Conservation (phyloP, 2,888 invertebrate species). For the Meta bourneti region DNA sequence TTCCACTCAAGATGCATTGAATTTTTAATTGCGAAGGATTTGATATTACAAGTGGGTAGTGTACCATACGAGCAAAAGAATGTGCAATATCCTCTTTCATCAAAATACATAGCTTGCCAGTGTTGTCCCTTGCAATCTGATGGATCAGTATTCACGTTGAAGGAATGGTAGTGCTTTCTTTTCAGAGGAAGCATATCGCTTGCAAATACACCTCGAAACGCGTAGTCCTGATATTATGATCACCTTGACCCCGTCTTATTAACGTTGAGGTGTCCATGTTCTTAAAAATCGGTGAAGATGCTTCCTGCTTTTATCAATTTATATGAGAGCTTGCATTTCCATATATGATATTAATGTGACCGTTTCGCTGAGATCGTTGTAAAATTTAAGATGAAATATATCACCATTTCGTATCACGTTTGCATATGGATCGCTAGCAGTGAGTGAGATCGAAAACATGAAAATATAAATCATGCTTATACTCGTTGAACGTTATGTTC, state of each 20-base stretch:
- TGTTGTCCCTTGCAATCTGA: slow-evolving; percentile 35
- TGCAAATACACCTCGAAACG: slow-evolving; percentile 30
- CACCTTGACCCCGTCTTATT: neutral
- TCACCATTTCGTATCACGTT: slow-evolving; percentile 13
- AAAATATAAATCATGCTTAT: neutral
- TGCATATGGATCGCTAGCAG: neutral
- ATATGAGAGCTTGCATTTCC: too few species aligned
- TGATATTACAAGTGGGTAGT: neutral
- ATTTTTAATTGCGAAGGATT: slow-evolving; percentile 1
- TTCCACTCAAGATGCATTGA: neutral
- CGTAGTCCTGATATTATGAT: neutral
- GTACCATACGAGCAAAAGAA: slow-evolving; percentile 30
- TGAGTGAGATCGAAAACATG: neutral
- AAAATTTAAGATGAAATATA: slow-evolving; percentile 30
- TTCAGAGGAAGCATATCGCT: neutral
- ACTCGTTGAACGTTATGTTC: slow-evolving; percentile 10
- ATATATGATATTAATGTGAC: too few species aligned
- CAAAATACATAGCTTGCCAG: slow-evolving; percentile 11
- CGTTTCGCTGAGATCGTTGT: neutral
- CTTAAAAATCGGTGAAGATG: too few species aligned
- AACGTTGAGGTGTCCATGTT: too few species aligned
- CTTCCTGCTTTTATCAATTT: too few species aligned
- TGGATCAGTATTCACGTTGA: slow-evolving; percentile 9
- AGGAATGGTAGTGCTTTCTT: slow-evolving; percentile 10
- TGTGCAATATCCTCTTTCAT: neutral